These are phyloP conservation scores for Phaethon lepturus DNA, from an alignment of 2,113 vertebrate genomes.

Conservation along the genomic window DNA sequence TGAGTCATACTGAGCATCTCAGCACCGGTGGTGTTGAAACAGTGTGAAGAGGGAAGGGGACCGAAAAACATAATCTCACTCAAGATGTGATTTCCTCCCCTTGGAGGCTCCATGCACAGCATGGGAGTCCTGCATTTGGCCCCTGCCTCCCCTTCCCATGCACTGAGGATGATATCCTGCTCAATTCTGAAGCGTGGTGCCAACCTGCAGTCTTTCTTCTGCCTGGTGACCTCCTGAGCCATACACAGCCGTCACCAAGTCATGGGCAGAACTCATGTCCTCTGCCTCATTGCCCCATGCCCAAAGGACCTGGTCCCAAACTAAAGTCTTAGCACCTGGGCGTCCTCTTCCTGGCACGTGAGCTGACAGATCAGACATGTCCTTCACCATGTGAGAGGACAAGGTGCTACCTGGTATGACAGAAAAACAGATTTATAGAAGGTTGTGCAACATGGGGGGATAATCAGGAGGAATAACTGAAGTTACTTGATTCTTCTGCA, in stretches of 20 bases:
- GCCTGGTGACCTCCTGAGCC: background rate
- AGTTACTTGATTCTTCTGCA: background rate
- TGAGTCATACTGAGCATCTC: background rate
- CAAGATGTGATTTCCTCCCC: background rate
- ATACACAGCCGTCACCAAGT: background rate
- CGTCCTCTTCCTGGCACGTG: background rate
- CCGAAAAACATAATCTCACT: background rate
- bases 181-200: background rate
- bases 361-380: background rate
- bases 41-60: background rate
- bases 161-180: background rate
- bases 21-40: background rate
- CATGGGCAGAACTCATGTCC: background rate
- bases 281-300: background rate
- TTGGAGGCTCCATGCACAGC: background rate
- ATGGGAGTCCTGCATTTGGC: background rate
- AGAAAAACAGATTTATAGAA: background rate
- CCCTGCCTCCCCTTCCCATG: background rate
- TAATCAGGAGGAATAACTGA: background rate
- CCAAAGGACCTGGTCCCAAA: background rate
- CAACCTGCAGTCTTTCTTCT: background rate
- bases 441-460: background rate
- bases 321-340: background rate
- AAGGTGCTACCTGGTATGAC: background rate
- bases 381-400: background rate